Percentiles rank a stretch among this genome's conserved stretches.
Evolutionary conservation across 2,113 vertebrate genomes (phyloP).

Genomic region (Oryzias melastigma): DNA sequence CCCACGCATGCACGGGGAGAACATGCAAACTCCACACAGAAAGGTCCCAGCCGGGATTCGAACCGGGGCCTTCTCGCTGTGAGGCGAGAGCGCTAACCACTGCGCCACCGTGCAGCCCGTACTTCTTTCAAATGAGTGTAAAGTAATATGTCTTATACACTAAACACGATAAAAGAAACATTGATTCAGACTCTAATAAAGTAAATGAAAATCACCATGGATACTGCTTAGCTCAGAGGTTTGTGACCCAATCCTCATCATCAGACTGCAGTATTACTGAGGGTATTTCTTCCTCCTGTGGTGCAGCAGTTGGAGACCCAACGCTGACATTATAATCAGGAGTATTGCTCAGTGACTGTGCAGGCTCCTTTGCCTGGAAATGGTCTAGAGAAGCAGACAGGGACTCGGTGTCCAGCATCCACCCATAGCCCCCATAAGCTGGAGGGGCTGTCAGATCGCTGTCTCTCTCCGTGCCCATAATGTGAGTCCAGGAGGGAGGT

Average conservation of each 20-base stretch:
- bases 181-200: too few species aligned
- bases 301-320: constrained; percentile 15
- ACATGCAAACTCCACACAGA: too few species aligned
- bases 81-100: too few species aligned
- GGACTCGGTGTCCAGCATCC: constrained; percentile 73
- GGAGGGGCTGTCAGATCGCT: constrained; percentile 18
- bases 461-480: constrained; percentile 8
- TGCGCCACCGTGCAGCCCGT: too few species aligned
- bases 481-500: constrained; percentile 66
- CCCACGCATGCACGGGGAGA: too few species aligned
- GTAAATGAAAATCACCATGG: background rate
- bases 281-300: constrained; percentile 40
- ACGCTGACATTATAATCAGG: constrained; percentile 19
- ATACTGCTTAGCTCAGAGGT: constrained; percentile 72
- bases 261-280: constrained; percentile 57
- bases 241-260: constrained; percentile 76
- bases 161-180: too few species aligned
- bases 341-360: constrained; percentile 20
- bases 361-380: constrained; percentile 73
- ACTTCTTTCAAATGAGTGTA: too few species aligned
- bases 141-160: too few species aligned
- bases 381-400: constrained; percentile 75
- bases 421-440: constrained; percentile 39
- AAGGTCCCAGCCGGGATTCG: too few species aligned
- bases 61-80: too few species aligned